Percentiles rank a stretch among this genome's conserved stretches.
phyloP scores from a whole-genome alignment of 2,113 vertebrate species.

The Regulus satrapa region DNA sequence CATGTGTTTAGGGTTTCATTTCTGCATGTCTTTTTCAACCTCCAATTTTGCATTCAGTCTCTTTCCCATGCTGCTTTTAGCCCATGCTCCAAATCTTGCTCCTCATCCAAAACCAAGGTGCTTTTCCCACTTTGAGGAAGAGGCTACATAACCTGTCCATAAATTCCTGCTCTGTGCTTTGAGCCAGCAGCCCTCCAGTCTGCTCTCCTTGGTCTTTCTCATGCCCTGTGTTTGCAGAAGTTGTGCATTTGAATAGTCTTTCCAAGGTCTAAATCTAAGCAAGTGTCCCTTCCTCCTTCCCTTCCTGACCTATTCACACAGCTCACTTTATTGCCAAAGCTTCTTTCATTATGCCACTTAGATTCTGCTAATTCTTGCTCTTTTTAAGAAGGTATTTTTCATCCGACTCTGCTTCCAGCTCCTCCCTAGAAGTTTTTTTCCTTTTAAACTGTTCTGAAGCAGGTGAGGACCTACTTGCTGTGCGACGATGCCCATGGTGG shows the following conservation, averaged over 20 bases:
- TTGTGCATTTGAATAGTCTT: background rate
- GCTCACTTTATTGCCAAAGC: background rate
- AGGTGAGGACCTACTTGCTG: background rate
- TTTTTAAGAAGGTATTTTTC: background rate
- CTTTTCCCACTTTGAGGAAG: background rate
- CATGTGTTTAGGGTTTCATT: background rate
- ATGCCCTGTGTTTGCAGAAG: background rate
- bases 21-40: background rate
- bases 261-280: background rate
- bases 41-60: background rate
- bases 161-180: background rate
- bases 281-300: background rate
- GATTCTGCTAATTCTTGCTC: background rate
- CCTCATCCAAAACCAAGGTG: background rate
- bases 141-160: background rate
- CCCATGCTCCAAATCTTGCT: background rate
- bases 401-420: background rate
- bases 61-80: background rate
- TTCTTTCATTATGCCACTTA: background rate
- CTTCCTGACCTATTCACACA: background rate
- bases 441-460: background rate
- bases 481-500: accelerated
- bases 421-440: background rate
- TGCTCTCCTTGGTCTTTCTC: background rate
- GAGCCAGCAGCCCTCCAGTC: background rate